These are phyloP conservation scores for Bryconaethiops microstoma DNA, from an alignment of 2,797 vertebrate genomes.

Conservation along the genomic window DNA sequence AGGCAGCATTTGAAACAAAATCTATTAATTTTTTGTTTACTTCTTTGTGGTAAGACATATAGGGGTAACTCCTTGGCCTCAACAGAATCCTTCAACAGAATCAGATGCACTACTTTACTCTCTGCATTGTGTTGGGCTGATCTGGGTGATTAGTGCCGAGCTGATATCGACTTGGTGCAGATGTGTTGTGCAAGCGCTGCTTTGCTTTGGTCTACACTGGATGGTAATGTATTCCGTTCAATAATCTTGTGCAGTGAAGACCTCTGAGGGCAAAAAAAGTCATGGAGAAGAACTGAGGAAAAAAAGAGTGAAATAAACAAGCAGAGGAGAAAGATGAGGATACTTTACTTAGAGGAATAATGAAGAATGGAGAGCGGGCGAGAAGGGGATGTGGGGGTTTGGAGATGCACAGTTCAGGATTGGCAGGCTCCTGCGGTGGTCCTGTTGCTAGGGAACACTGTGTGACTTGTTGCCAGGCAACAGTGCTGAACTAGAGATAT, in stretches of 20 bases:
- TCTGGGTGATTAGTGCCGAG: background rate
- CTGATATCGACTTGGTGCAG: conserved; percentile 11
- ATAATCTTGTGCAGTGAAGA: conserved; percentile 14
- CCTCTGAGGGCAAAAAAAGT: background rate
- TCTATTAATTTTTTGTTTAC: conserved; percentile 47
- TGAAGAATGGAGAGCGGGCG: conserved; percentile 47
- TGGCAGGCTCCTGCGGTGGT: conserved; percentile 80
- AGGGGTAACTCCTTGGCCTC: too few species aligned
- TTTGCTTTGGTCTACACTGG: background rate
- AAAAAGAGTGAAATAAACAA: background rate
- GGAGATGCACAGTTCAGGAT: conserved; percentile 75
- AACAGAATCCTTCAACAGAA: conserved; percentile 14
- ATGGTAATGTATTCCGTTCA: conserved; percentile 24
- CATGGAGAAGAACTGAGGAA: conserved; percentile 22
- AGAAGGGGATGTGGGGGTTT: conserved; percentile 53
- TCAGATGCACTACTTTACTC: conserved; percentile 39
- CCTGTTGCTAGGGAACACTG: conserved; percentile 83
- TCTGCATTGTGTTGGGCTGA: background rate
- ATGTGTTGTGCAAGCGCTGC: conserved; percentile 30
- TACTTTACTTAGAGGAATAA: conserved; percentile 56
- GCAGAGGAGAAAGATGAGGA: conserved; percentile 34
- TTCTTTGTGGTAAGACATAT: conserved; percentile 29
- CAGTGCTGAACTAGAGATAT: conserved; percentile 75
- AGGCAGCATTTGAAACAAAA: conserved; percentile 5
- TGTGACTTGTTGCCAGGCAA: conserved; percentile 83